Conservation (phyloP, 2,113 vertebrate species). For the Cephalophus harveyi region DNA sequence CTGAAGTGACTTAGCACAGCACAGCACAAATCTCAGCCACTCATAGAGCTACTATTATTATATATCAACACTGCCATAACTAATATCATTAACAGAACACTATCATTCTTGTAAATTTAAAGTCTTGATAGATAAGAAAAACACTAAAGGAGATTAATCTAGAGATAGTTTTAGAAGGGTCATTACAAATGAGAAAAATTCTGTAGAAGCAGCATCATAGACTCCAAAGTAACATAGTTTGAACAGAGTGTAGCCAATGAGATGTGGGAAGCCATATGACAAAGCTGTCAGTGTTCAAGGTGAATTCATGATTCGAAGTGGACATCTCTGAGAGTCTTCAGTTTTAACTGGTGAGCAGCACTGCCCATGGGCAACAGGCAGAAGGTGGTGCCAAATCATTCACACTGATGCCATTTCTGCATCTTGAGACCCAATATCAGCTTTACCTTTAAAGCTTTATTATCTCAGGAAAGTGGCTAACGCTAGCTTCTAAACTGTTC, state of each 20-base stretch:
- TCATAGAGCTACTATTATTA: not conserved
- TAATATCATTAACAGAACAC: not conserved
- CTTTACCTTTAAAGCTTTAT: not conserved
- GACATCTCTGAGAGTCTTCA: not conserved
- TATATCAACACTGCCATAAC: not conserved
- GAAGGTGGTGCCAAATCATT: not conserved
- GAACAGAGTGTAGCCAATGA: not conserved
- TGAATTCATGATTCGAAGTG: not conserved
- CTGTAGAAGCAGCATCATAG: not conserved
- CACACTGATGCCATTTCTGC: not conserved
- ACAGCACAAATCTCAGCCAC: not conserved
- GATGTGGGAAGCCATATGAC: accelerated
- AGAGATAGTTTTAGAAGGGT: not conserved
- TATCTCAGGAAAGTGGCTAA: not conserved
- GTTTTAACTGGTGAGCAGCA: not conserved
- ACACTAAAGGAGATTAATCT: not conserved
- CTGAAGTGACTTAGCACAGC: not conserved
- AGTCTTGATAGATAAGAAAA: not conserved
- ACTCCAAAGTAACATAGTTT: not conserved
- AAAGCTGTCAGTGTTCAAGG: not conserved
- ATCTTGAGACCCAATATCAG: not conserved
- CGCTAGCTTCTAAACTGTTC: not conserved
- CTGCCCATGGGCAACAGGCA: not conserved
- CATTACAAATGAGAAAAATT: constrained; percentile 13
- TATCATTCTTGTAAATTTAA: not conserved